These are phyloP conservation scores for Euclidia mi DNA, from an alignment of 2,888 invertebrate species.

Conservation along the genomic window DNA sequence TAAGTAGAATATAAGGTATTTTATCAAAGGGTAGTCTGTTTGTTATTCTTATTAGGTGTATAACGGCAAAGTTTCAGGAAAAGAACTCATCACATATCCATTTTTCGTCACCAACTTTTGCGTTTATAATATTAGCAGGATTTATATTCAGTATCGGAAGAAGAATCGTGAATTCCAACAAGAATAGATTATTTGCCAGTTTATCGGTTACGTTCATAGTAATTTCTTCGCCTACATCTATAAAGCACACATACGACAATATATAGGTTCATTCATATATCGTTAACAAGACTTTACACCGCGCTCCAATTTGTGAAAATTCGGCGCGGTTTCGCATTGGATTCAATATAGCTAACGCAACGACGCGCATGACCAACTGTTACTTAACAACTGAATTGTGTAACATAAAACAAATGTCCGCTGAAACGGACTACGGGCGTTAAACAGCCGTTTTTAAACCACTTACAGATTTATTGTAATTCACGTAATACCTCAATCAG, in stretches of 20 bases:
- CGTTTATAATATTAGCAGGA: too few relatives aligned
- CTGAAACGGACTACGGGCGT: conserved; percentile 15
- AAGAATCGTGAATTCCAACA: too few relatives aligned
- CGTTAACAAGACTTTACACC: conserved; percentile 31
- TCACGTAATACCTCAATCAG: conserved; percentile 18
- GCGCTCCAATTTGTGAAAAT: conserved; percentile 37
- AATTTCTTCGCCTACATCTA: neutral
- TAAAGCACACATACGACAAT: neutral
- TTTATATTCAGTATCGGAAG: too few relatives aligned
- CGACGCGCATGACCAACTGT: conserved; percentile 55
- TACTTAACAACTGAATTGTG: conserved; percentile 51
- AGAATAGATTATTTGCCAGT: too few relatives aligned
- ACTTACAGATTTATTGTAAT: neutral
- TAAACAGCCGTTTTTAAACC: conserved; percentile 2
- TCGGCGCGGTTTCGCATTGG: conserved; percentile 12
- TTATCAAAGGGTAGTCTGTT: too few relatives aligned
- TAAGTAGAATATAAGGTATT: too few relatives aligned
- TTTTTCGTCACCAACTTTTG: too few relatives aligned
- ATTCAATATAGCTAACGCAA: conserved; percentile 33
- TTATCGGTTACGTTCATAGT: too few relatives aligned
- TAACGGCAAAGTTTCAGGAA: too few relatives aligned
- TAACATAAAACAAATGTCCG: conserved; percentile 40
- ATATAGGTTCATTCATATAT: conserved; percentile 12
- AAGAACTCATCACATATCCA: too few relatives aligned
- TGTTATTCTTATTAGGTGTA: too few relatives aligned